Evolutionary conservation across 2,888 invertebrate genomes (phyloP), one percentile per base, ranked within the genome.

Genomic region (Dione juno): DNA sequence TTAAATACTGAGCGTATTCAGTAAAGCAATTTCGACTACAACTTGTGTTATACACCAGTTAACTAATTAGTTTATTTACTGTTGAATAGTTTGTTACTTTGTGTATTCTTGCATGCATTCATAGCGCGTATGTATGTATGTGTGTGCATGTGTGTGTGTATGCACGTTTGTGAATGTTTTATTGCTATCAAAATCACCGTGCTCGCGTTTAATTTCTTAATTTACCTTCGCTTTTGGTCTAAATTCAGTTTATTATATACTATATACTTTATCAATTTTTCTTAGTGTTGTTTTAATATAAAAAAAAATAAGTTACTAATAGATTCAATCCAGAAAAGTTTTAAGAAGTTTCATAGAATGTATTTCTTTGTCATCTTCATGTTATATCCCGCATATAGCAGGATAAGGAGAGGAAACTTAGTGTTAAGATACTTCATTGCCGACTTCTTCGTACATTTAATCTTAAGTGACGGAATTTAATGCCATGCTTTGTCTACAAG

Each of bases 31-130:
- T 53, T 53, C 52, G 52, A 53, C 28, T 21, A 11, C 35, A 54
- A 37, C 35, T 54, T 37, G 54, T 16, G 54, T 35, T 37, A 54
- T 54, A 54, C 54, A 54, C 35, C 35, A 37, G 54, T 16, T 8
- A 37, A 54, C 37, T 54, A 54, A 54, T 54, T 35, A 54, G 35
- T 54, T 54, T 54, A 54, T 54, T 54, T 54, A 54, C 54, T n/a
- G 35, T 54, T 16, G 37, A 54, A 35, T 11, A 54, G 37, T 37
- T 53, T 2, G 52, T 54, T 54, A n/a, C 54, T 54, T n/a, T 54
- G 1, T 35, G 19, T 50, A 50, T 19, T 11, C n/a, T 5, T 54
- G 35, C 16, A 37, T 54, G 10, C 21, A 37, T 35, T 35, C 35
- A 5, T 45, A n/a, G n/a, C n/a, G n/a, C n/a, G 1, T n/a, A n/a